These are phyloP conservation scores for Urocitellus parryii DNA, from an alignment of 2,113 vertebrate species.

Conservation along the genomic window DNA sequence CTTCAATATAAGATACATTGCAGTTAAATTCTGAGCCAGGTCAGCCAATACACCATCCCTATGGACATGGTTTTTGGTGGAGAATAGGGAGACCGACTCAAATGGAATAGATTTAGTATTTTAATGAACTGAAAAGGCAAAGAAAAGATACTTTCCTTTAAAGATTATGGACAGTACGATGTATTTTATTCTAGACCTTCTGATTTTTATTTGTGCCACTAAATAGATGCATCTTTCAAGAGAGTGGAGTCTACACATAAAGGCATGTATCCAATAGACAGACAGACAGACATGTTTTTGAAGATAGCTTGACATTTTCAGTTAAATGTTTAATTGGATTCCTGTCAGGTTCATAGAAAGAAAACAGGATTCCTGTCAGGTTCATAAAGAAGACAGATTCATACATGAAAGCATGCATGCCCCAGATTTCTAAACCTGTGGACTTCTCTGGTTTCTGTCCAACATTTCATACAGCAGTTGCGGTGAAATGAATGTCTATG, in stretches of 20 bases:
- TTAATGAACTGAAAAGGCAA: neutral
- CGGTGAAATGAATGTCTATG: neutral
- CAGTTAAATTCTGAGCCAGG: neutral
- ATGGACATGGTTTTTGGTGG: neutral
- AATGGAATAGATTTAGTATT: neutral
- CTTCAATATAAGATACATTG: neutral
- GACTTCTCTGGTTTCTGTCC: neutral
- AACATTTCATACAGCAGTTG: neutral
- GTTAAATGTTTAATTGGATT: neutral
- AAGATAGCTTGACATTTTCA: neutral
- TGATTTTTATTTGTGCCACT: neutral
- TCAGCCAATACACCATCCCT: rapidly evolving
- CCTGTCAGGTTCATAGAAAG: neutral
- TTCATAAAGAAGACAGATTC: neutral
- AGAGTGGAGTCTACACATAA: neutral
- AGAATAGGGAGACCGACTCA: neutral
- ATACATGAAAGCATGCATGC: rapidly evolving
- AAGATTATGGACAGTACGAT: neutral
- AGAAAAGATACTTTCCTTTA: slow-evolving; percentile 23
- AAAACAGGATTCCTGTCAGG: neutral
- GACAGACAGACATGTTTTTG: neutral
- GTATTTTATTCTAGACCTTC: neutral
- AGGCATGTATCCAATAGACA: neutral
- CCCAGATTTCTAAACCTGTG: neutral
- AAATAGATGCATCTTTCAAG: neutral